Conservation (phyloP, 2,113 vertebrate species). For the Psophia crepitans region DNA sequence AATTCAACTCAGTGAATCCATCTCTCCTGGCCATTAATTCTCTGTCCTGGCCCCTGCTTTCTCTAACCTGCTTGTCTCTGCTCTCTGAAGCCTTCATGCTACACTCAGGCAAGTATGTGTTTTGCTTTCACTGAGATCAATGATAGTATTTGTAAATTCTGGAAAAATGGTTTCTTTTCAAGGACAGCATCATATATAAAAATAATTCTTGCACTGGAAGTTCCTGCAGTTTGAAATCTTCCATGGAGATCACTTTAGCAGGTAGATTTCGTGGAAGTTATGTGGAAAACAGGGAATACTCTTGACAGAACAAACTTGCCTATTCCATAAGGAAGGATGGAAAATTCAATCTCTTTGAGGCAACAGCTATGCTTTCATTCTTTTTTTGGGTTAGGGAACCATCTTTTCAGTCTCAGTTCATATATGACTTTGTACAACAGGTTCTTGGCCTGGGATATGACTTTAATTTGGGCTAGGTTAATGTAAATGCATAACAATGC, state of each 20-base stretch:
- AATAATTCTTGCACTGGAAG: background rate
- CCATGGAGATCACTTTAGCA: background rate
- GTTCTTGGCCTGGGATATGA: background rate
- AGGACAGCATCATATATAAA: background rate
- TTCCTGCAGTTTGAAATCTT: background rate
- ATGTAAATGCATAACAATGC: background rate
- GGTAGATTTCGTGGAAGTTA: background rate
- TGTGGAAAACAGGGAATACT: background rate
- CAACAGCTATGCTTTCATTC: background rate
- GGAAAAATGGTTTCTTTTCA: background rate
- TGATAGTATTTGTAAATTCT: background rate
- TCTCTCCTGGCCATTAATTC: background rate
- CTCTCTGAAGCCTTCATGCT: background rate
- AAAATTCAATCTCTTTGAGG: background rate
- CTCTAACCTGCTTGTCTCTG: background rate
- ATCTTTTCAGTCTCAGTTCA: background rate
- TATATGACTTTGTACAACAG: background rate
- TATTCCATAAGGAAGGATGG: background rate
- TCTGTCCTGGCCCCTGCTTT: background rate
- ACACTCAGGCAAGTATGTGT: background rate
- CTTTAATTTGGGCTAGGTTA: background rate
- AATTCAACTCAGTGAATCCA: background rate
- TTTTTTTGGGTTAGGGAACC: background rate
- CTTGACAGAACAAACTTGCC: background rate
- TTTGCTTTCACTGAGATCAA: background rate